These are phyloP conservation scores for Amazona guildingii DNA, from an alignment of 2,113 vertebrate species.

Conservation along the genomic window DNA sequence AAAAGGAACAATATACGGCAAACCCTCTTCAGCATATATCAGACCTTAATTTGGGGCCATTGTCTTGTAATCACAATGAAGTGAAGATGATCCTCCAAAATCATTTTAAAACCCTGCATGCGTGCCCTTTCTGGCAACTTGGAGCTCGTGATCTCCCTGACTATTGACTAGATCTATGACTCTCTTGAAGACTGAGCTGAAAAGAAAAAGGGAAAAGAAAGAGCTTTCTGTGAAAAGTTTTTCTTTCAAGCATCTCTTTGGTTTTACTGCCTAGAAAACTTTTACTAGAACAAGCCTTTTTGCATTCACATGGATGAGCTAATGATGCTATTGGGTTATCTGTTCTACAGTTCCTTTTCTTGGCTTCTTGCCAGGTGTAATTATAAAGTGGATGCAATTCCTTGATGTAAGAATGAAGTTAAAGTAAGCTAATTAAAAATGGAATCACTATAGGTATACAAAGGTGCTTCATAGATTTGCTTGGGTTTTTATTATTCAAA, in stretches of 20 bases:
- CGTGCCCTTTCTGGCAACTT: accelerated
- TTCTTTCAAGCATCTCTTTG: neutral
- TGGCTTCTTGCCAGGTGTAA: neutral
- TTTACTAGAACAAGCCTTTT: neutral
- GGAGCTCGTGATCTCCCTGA: neutral
- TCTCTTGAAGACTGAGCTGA: neutral
- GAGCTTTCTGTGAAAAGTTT: neutral
- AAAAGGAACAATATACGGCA: neutral
- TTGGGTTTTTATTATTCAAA: neutral
- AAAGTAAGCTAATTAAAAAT: conserved; percentile 52
- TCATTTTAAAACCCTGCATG: neutral
- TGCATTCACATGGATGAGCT: neutral
- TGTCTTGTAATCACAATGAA: conserved; percentile 52
- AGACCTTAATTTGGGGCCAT: conserved; percentile 25
- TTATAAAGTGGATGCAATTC: neutral
- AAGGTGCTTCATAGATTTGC: neutral
- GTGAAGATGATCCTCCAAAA: neutral
- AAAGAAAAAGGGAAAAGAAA: neutral
- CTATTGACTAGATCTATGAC: neutral
- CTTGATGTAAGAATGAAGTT: neutral
- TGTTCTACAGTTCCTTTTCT: neutral
- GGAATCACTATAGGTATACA: neutral
- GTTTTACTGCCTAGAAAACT: neutral
- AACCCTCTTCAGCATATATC: neutral
- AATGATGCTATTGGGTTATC: neutral